Conservation (phyloP, 1,140 invertebrate genomes). For the Drepana arcuata region DNA sequence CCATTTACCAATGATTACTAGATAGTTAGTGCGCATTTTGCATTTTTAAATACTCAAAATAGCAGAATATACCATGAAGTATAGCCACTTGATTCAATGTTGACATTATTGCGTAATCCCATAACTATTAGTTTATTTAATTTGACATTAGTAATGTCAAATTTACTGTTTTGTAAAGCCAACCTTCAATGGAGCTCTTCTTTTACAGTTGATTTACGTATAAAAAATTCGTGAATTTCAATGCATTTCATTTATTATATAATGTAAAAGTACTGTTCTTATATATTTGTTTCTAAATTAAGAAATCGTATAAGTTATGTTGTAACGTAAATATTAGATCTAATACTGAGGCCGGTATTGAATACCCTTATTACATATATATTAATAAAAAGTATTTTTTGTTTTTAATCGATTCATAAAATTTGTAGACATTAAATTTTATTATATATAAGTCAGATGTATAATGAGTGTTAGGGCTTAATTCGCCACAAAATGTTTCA, state of each 20-base stretch:
- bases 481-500: slow-evolving; percentile 40
- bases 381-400: slow-evolving; percentile 2
- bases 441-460: slow-evolving; percentile 17
- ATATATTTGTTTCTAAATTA: neutral
- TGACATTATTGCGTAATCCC: neutral
- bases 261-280: slow-evolving; percentile 5
- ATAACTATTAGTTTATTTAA: neutral
- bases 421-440: slow-evolving; percentile 7
- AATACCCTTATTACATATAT: slow-evolving; percentile 10
- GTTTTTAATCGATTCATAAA: too few relatives aligned
- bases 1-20: neutral
- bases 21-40: neutral
- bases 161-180: neutral
- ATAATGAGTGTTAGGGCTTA: slow-evolving; percentile 50
- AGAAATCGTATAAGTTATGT: neutral
- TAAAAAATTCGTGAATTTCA: too few relatives aligned
- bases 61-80: neutral
- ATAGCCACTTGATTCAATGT: neutral
- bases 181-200: too few relatives aligned
- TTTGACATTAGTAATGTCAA: neutral
- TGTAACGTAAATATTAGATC: neutral
- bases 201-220: too few relatives aligned
- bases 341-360: slow-evolving; percentile 6
- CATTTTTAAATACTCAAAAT: neutral
- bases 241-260: slow-evolving; percentile 4